These are phyloP conservation scores for Heliconius ethilla DNA, from an alignment of 2,888 invertebrate species.

Conservation along the genomic window DNA sequence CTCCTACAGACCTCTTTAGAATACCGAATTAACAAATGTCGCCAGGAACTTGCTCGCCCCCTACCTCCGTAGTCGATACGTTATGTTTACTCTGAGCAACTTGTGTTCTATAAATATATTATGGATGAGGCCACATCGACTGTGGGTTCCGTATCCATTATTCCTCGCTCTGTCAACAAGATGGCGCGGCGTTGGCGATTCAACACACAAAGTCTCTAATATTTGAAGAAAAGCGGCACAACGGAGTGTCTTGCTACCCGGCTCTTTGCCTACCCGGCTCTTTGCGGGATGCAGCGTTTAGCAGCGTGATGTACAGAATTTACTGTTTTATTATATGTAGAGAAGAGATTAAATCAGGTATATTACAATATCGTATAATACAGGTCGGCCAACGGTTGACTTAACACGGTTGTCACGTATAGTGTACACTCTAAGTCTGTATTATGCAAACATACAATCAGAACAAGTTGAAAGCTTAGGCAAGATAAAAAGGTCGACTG, in stretches of 20 bases:
- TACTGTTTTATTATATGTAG: no score
- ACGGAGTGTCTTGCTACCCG: not conserved
- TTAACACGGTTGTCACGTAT: no score
- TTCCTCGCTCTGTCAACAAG: no score
- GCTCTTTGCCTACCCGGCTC: not conserved
- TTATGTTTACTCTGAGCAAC: constrained; percentile 7
- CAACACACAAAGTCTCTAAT: not conserved
- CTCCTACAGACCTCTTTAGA: not conserved
- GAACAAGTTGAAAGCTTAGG: constrained; percentile 10
- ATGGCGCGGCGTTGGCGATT: not conserved
- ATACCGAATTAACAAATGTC: not conserved
- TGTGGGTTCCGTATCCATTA: no score
- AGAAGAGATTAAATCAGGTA: no score
- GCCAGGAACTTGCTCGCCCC: no score
- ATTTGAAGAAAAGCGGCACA: not conserved
- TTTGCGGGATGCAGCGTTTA: not conserved
- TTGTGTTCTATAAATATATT: not conserved
- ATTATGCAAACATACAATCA: not conserved
- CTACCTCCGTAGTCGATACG: not conserved
- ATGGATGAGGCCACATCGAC: no score
- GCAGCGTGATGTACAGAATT: no score
- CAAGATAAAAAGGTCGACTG: constrained; percentile 20
- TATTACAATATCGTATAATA: no score
- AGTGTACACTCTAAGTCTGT: no score
- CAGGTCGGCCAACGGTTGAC: no score